Percentiles rank a stretch among this genome's conserved stretches.
Conservation (phyloP, 2,113 vertebrate genomes). For the Scolopax mira region DNA sequence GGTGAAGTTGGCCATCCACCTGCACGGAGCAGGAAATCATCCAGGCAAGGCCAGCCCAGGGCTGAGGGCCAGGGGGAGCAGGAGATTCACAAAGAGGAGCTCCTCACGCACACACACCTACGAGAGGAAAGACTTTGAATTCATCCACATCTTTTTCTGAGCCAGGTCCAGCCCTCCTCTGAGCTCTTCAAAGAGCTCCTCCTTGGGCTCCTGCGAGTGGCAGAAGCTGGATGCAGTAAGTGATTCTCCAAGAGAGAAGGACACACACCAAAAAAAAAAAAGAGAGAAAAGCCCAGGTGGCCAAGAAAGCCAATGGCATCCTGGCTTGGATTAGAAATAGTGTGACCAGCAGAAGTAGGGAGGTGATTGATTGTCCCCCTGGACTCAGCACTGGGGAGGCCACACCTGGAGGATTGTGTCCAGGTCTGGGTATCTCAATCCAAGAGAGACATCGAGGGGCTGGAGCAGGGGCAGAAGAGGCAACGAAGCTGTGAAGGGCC, state of each 20-base stretch:
- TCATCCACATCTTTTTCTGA: not conserved
- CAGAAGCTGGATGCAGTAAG: not conserved
- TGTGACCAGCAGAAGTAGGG: too few relatives aligned
- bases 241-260: not conserved
- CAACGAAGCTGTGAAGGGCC: too few relatives aligned
- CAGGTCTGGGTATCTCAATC: too few relatives aligned
- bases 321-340: too few relatives aligned
- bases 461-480: too few relatives aligned
- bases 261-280: not conserved
- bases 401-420: too few relatives aligned
- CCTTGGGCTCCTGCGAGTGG: fast-evolving
- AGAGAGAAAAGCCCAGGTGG: too few relatives aligned
- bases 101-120: fast-evolving
- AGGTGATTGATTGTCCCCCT: too few relatives aligned
- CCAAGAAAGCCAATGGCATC: too few relatives aligned
- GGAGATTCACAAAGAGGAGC: not conserved
- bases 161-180: not conserved
- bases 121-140: not conserved
- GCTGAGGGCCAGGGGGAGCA: fast-evolving
- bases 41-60: not conserved
- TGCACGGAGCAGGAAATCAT: not conserved
- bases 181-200: not conserved
- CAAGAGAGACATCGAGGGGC: too few relatives aligned
- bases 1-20: not conserved
- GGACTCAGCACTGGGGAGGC: too few relatives aligned